Evolutionary conservation across 2,113 vertebrate species (phyloP), one percentile per base, ranked within the genome.

Genomic region (Equus quagga): DNA sequence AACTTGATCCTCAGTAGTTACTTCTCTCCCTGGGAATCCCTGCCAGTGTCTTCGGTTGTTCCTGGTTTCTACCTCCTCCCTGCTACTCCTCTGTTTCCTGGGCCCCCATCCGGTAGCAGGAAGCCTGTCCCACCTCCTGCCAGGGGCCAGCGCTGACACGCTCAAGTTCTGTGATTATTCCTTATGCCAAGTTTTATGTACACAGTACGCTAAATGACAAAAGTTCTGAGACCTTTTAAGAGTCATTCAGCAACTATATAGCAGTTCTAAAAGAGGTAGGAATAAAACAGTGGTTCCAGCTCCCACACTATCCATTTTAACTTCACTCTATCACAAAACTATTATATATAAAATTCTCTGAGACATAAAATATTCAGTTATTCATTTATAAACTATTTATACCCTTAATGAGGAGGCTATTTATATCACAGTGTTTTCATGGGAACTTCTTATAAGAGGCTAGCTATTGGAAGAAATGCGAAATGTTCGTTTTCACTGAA

Each of bases 291-390:
- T 15, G 46, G 24, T 85, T 10, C 60, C 23, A 9, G 5, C 44
- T 54, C n/a, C 65, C 54, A 72, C 3, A 44, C 54, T 41, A 33
- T 41, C 84, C 49, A 78, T 28, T 91, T 91, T 67, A 91, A 96
- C 58, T 41, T 95, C 33, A 51, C 54, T 81, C n/a, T 49, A 28
- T 83, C 44, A 84, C 36, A 91, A 91, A 91, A 54, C 2, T 65
- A 49, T 82, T 60, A 1, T 4, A 4, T 23, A 80, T 67, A 91
- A 96, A 97, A 91, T 56, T 93, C 46, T 62, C 46, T 72, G 41
- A 65, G 17, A 21, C 78, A 54, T 82, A 23, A 85, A 96, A 82
- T 82, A 82, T 79, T 92, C 56, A 78, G 86, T 82, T 62, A 24
- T 72, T 97, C 56, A 41, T n/a, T 82, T 49, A 8, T 62, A n/a